Percentiles rank a stretch among this genome's conserved stretches.
Conservation (phyloP, 2,113 vertebrate genomes). For the Labrus mixtus region DNA sequence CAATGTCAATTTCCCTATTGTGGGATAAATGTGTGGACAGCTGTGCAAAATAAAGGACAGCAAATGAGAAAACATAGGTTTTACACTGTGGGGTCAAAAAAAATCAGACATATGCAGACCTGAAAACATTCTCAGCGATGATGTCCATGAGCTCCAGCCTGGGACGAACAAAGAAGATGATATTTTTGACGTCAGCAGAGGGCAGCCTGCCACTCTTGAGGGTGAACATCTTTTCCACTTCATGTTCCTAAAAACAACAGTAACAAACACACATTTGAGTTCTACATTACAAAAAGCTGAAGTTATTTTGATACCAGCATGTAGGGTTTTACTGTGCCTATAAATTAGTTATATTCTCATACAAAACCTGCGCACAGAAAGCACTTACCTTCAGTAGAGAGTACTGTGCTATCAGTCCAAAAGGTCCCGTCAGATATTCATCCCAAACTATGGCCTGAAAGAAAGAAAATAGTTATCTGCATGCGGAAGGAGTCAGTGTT, state of each 20-base stretch:
- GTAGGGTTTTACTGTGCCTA: background rate
- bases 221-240: slow-evolving; percentile 99
- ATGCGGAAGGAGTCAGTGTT: background rate
- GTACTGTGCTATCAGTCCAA: slow-evolving; percentile 97
- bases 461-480: background rate
- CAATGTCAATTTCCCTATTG: no score
- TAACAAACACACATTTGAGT: background rate
- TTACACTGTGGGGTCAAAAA: background rate
- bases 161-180: slow-evolving; percentile 97
- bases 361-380: background rate
- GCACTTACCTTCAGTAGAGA: slow-evolving; percentile 92
- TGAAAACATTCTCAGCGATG: slow-evolving; percentile 93
- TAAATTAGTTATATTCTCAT: no score
- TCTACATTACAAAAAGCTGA: background rate
- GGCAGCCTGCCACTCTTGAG: slow-evolving; percentile 93
- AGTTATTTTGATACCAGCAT: background rate
- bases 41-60: background rate
- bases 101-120: slow-evolving; percentile 76
- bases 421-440: slow-evolving; percentile 95
- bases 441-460: slow-evolving; percentile 98
- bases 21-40: no score
- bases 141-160: slow-evolving; percentile 96
- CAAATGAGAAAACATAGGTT: no score
- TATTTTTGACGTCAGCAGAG: slow-evolving; percentile 93
- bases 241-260: slow-evolving; percentile 90